phyloP scores from a whole-genome alignment of 2,888 invertebrate species.

The Horisme vitalbata region DNA sequence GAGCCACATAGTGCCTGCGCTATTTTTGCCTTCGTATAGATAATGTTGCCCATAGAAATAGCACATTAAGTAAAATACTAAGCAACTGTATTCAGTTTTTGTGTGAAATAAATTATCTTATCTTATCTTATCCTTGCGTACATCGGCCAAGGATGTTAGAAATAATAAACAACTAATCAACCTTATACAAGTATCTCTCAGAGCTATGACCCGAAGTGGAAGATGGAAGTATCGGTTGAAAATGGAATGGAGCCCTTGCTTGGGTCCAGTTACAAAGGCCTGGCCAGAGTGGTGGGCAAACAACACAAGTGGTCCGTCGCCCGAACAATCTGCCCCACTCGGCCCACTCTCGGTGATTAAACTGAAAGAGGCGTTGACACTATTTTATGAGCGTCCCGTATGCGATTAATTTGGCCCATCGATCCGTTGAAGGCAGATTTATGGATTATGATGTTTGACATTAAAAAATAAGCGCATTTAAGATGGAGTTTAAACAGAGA shows the following conservation, averaged over 20 bases:
- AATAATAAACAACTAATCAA: constrained; percentile 19
- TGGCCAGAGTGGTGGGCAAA: constrained; percentile 72
- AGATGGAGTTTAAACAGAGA: too few species aligned
- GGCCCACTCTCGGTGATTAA: constrained; percentile 80
- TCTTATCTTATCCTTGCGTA: too few species aligned
- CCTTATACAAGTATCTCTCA: constrained; percentile 13
- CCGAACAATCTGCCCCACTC: constrained; percentile 76
- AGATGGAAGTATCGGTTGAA: constrained; percentile 69
- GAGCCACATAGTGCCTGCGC: too few species aligned
- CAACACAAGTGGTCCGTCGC: constrained; percentile 70
- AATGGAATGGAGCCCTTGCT: constrained; percentile 29
- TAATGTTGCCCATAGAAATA: too few species aligned
- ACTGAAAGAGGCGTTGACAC: constrained; percentile 77
- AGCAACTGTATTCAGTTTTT: too few species aligned
- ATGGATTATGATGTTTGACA: constrained; percentile 12
- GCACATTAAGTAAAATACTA: too few species aligned
- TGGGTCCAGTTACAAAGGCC: constrained; percentile 74
- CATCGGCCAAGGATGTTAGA: too few species aligned
- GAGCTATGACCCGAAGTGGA: constrained; percentile 42
- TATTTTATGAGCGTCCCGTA: constrained; percentile 69
- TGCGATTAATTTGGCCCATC: constrained; percentile 63
- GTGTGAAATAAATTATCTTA: too few species aligned
- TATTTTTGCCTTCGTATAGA: too few species aligned
- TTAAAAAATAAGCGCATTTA: too few species aligned
- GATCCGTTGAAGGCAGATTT: constrained; percentile 31